phyloP scores from a whole-genome alignment of 2,888 invertebrate species.

The Plebejus argus region DNA sequence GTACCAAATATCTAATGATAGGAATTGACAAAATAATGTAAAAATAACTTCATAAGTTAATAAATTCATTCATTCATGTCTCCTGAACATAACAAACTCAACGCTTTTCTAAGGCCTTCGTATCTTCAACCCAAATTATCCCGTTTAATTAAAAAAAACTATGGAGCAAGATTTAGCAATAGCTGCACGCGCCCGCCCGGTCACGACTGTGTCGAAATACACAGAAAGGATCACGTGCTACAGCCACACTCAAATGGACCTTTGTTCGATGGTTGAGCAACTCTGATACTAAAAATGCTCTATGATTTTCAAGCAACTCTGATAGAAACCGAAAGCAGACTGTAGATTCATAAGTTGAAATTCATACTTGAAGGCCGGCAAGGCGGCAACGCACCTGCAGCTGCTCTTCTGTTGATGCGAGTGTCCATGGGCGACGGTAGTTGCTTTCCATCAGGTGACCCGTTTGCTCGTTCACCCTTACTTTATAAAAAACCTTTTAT shows the following conservation, averaged over 20 bases:
- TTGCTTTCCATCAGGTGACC: too few relatives aligned
- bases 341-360: too few relatives aligned
- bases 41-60: neutral
- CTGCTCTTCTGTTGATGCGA: too few relatives aligned
- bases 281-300: neutral
- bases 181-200: constrained; percentile 40
- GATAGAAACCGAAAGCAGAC: neutral
- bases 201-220: constrained; percentile 61
- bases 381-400: too few relatives aligned
- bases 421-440: too few relatives aligned
- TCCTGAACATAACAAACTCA: neutral
- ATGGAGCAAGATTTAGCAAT: constrained; percentile 36
- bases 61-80: neutral
- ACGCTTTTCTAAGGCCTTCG: neutral
- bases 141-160: constrained; percentile 25
- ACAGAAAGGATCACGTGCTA: constrained; percentile 33
- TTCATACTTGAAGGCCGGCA: too few relatives aligned
- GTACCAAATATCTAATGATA: too few relatives aligned
- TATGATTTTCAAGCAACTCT: neutral
- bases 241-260: constrained; percentile 49
- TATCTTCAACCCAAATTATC: neutral
- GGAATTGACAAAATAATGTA: too few relatives aligned
- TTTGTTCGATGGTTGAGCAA: constrained; percentile 50
- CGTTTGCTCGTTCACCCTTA: too few relatives aligned
- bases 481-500: too few relatives aligned